Conservation (phyloP, 2,888 invertebrate species). For the Lasioglossum leucozonium region DNA sequence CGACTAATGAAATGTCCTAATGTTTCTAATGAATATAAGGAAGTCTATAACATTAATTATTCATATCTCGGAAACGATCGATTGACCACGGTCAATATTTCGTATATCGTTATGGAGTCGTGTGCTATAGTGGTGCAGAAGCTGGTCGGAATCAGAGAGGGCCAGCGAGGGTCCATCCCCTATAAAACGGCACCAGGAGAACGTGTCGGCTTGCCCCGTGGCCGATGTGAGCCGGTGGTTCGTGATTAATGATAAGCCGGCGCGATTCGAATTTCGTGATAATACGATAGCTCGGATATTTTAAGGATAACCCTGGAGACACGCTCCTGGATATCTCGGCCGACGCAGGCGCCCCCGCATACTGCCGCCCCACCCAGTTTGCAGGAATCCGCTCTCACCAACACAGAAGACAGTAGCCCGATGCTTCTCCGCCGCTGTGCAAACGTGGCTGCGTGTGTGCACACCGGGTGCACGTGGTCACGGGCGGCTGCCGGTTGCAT, state of each 20-base stretch:
- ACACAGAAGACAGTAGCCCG: neutral
- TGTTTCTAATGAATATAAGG: neutral
- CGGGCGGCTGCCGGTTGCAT: conserved; percentile 37
- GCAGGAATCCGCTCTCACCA: conserved; percentile 57
- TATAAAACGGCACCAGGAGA: neutral
- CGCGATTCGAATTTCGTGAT: conserved; percentile 80
- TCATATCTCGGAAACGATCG: neutral
- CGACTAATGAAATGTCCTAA: neutral
- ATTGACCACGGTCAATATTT: neutral
- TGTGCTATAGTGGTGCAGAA: neutral
- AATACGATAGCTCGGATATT: conserved; percentile 77
- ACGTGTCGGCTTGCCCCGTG: conserved; percentile 31
- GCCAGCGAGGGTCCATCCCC: neutral
- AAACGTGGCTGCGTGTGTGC: conserved; percentile 12
- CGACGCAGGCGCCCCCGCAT: conserved; percentile 72
- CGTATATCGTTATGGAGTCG: neutral
- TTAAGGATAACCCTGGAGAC: conserved; percentile 79
- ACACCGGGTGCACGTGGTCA: conserved; percentile 45
- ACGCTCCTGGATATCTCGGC: conserved; percentile 73
- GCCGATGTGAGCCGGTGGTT: conserved; percentile 40
- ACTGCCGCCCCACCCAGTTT: conserved; percentile 71
- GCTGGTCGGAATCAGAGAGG: conserved; percentile 4
- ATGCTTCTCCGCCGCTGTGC: neutral
- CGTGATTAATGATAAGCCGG: conserved; percentile 78
- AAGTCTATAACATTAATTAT: neutral